Percentiles rank a stretch among this genome's conserved stretches.
Evolutionary conservation across 2,888 invertebrate species (phyloP).

Genomic region (Monopis laevigella): DNA sequence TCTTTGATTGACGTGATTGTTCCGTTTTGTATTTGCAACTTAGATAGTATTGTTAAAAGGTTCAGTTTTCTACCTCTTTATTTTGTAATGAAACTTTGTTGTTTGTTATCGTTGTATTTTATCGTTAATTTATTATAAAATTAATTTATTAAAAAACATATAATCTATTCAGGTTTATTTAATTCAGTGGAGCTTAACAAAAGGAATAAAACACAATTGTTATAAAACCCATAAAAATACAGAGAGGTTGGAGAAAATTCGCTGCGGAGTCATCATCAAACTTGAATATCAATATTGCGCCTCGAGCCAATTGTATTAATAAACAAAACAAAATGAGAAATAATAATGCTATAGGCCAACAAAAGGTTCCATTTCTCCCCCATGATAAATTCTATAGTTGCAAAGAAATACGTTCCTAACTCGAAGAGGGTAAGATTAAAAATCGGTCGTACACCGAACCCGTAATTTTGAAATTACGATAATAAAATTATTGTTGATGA

Average conservation of each 20-base stretch:
- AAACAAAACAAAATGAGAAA: constrained; percentile 69
- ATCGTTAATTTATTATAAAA: no score
- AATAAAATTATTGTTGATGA: constrained; percentile 68
- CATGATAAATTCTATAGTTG: constrained; percentile 42
- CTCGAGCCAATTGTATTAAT: constrained; percentile 68
- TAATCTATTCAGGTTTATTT: constrained; percentile 17
- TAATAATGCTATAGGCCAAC: constrained; percentile 68
- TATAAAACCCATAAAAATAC: constrained; percentile 58
- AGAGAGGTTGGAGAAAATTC: constrained; percentile 46
- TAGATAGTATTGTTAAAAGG: background rate
- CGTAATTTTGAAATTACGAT: constrained; percentile 67
- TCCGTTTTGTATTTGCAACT: constrained; percentile 5
- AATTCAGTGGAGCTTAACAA: constrained; percentile 35
- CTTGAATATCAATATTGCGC: constrained; percentile 69
- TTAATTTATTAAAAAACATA: background rate
- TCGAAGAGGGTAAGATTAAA: constrained; percentile 42
- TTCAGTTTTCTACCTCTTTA: background rate
- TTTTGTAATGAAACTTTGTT: background rate
- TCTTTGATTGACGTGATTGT: constrained; percentile 12
- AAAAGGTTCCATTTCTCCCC: constrained; percentile 68
- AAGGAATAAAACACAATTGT: constrained; percentile 44
- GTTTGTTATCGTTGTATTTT: background rate
- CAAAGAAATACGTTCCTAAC: constrained; percentile 45
- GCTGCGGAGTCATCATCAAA: constrained; percentile 62
- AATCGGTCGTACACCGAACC: constrained; percentile 48